Evolutionary conservation across 1,140 invertebrate species (phyloP), one percentile per base, ranked within the genome.

Genomic region (Ganaspis sp.): DNA sequence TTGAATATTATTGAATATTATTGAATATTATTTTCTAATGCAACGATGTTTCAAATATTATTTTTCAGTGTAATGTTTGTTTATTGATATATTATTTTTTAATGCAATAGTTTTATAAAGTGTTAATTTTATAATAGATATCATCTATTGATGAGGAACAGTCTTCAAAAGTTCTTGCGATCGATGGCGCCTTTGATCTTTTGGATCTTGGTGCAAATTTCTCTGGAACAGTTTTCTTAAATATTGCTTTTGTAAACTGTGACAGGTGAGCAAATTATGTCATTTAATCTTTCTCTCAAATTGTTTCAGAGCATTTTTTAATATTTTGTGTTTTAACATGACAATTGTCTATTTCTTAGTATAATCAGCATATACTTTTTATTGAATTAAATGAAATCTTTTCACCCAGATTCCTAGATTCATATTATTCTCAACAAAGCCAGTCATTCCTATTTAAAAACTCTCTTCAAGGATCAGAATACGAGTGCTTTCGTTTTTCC

Each of bases 131-230:
- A 58, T 49, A 0, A 23, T 73, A 64, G 34, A 17, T 58, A 26
- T 72, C 49, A 9, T 58, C n/a, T 42, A 21, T 5, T 1, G 5
- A 11, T 2, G 6, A 45, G 26, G 19, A 45, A 64, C 26, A 53
- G 21, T 11, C n/a, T 42, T 19, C 12, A 17, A 9, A 72, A 64
- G 9, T 77, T 17, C 74, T 80, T 17, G 53, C 26, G 42, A 81
- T 83, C 4, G 64, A 38, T 21, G 81, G 81, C 12, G 64, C 72
- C 0, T 79, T 81, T 9, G 71, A 79, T 12, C 45, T 84, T 3
- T 12, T 75, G 0, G 83, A 84, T 72, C 19, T 74, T 49, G 81
- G 83, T 0, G 19, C 45, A 2, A 83, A 71, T 72, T 72, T 72
- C 12, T 75, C 81, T 0, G 83, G 83, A 0, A 11, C 70, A 12